Evolutionary conservation across 2,888 invertebrate genomes (phyloP).

Genomic region (Sphecodes monilicornis): DNA sequence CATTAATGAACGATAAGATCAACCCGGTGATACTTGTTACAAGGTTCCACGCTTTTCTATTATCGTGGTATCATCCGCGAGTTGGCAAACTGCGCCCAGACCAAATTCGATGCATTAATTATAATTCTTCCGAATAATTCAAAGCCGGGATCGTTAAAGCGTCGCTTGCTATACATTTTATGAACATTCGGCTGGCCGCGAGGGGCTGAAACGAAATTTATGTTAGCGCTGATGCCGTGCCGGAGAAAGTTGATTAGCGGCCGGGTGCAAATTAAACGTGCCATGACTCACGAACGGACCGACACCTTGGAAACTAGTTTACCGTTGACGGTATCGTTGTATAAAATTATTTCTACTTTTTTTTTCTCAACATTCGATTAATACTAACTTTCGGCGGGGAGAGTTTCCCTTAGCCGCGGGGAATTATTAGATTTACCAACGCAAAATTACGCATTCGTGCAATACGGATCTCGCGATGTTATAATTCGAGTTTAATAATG

Average conservation of each 20-base stretch:
- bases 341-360: neutral
- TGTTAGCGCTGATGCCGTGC: neutral
- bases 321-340: neutral
- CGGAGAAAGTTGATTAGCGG: constrained; percentile 3
- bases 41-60: constrained; percentile 58
- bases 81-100: constrained; percentile 4
- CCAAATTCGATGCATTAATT: constrained; percentile 45
- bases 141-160: constrained; percentile 6
- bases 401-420: neutral
- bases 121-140: constrained; percentile 36
- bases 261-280: constrained; percentile 22
- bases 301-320: constrained; percentile 8
- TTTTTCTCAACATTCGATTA: neutral
- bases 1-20: constrained; percentile 68
- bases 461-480: neutral
- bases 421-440: neutral
- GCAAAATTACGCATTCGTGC: neutral
- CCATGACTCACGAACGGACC: constrained; percentile 3
- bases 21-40: constrained; percentile 52
- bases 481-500: neutral
- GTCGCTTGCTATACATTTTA: constrained; percentile 12
- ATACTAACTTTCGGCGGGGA: neutral
- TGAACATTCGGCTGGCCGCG: neutral
- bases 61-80: constrained; percentile 51
- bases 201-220: constrained; percentile 12